Conservation (phyloP, 2,888 invertebrate species). For the Morpho deidamia region DNA sequence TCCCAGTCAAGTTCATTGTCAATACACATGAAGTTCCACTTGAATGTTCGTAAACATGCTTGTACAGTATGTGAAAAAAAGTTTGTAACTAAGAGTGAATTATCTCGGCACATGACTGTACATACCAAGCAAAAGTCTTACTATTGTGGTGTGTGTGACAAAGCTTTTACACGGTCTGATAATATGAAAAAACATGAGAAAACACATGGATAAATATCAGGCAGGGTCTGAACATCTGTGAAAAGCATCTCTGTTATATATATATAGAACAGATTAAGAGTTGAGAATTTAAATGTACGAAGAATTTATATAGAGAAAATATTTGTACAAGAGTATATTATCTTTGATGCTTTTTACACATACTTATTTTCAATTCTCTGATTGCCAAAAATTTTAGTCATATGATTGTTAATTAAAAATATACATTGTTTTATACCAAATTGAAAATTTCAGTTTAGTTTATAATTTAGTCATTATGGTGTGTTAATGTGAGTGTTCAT, state of each 20-base stretch:
- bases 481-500: conserved; percentile 63
- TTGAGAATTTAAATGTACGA: background rate
- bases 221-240: conserved; percentile 15
- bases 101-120: conserved; percentile 76
- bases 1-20: conserved; percentile 74
- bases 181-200: conserved; percentile 78
- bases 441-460: conserved; percentile 67
- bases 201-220: conserved; percentile 60
- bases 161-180: conserved; percentile 74
- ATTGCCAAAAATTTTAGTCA: conserved; percentile 75
- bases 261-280: background rate
- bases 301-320: background rate
- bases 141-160: conserved; percentile 74
- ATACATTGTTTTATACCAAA: conserved; percentile 66
- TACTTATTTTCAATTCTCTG: conserved; percentile 67
- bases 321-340: conserved; percentile 1
- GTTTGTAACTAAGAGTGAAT: conserved; percentile 75
- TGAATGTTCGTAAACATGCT: conserved; percentile 73
- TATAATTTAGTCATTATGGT: conserved; percentile 74
- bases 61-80: conserved; percentile 76
- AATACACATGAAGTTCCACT: conserved; percentile 75
- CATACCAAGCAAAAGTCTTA: conserved; percentile 76
- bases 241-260: conserved; percentile 19
- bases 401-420: conserved; percentile 56
- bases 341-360: conserved; percentile 40